These are phyloP conservation scores for Zoanthus sociatus DNA, from an alignment of 92 coral and sea anemone genomes.

Conservation along the genomic window DNA sequence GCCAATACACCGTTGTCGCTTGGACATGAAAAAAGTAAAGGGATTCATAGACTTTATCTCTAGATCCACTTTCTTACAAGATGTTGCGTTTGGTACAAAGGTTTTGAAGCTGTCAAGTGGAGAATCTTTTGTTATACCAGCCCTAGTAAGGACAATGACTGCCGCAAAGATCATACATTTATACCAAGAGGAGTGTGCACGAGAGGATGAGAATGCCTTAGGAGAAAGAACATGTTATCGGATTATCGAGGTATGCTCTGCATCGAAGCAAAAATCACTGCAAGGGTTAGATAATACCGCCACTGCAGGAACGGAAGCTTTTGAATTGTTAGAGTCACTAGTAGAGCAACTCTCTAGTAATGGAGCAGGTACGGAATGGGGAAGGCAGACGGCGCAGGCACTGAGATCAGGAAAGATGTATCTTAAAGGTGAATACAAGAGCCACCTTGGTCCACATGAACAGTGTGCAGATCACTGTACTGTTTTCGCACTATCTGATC, in stretches of 20 bases:
- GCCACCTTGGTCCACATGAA: slow-evolving; percentile 67
- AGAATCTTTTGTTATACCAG: not conserved
- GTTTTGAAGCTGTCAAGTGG: not conserved
- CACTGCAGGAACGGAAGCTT: slow-evolving; percentile 56
- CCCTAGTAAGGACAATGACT: not conserved
- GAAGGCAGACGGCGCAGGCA: not conserved
- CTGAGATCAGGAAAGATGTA: slow-evolving; percentile 43
- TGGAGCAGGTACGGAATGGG: slow-evolving; percentile 50
- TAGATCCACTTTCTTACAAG: not conserved
- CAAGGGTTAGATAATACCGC: slow-evolving; percentile 14
- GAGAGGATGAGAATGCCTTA: slow-evolving; percentile 7
- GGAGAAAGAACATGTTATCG: slow-evolving; percentile 54
- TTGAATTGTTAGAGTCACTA: slow-evolving; percentile 23
- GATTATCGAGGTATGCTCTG: slow-evolving; percentile 42
- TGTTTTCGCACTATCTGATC: slow-evolving; percentile 65
- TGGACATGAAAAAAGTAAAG: not conserved
- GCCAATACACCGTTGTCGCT: not conserved
- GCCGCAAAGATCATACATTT: not conserved
- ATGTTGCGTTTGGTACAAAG: not conserved
- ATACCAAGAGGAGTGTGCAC: slow-evolving; percentile 8
- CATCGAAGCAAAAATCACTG: too few species aligned
- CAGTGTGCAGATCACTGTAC: slow-evolving; percentile 64
- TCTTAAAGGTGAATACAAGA: slow-evolving; percentile 58
- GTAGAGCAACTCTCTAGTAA: slow-evolving; percentile 27
- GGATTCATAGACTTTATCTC: not conserved